Base-by-base conservation (phyloP, 30 jellyfish, hydroid and myxozoan genomes). In the Hydractinia echinata region DNA sequence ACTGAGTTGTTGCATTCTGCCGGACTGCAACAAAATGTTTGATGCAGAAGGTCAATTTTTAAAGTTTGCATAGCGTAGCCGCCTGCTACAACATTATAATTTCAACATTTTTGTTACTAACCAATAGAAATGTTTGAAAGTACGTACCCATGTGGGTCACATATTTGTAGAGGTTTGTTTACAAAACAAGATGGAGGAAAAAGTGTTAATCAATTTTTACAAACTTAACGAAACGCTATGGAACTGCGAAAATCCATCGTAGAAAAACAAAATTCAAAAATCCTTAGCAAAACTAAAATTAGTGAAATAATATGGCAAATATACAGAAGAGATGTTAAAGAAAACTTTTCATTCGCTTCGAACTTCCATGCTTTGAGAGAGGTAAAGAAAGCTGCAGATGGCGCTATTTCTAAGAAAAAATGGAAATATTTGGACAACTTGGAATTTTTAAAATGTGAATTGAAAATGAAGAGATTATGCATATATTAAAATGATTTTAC, bases 341-440 rank as follows among this genome's bases (percentile, higher is more conserved):
- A 56, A 56, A n/a, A 56, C 68, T 56, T 56, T 56, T n/a, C 68
- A 56, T n/a, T 56, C 68, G 13, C 68, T 10, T 56, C 68, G 68
- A 56, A 56, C 68, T 9, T 56, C 68, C 13, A 56, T 56, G 68
- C n/a, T 56, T 9, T n/a, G 68, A 56, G 68, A 56, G n/a, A n/a
- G 10, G 13, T 9, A 56, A 56, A 56, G 68, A n/a, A 56, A 56
- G 68, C 68, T 10, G 68, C 68, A 56, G n/a, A 56, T 14, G 77
- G 48, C 8, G 19, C 13, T 10, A 20, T 8, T 13, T 8, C 48
- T 8, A 10, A 8, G 8, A 67, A 67, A 20, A 67, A 67, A 20
- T 67, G 77, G 77, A 67, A 67, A 19, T 67, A 9, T 44, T 10
- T 67, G 13, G 77, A 67, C 48, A 20, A 67, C 8, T 9, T 67